Evolutionary conservation across 1,140 invertebrate genomes (phyloP).

Genomic region (Melanaphis sacchari): DNA sequence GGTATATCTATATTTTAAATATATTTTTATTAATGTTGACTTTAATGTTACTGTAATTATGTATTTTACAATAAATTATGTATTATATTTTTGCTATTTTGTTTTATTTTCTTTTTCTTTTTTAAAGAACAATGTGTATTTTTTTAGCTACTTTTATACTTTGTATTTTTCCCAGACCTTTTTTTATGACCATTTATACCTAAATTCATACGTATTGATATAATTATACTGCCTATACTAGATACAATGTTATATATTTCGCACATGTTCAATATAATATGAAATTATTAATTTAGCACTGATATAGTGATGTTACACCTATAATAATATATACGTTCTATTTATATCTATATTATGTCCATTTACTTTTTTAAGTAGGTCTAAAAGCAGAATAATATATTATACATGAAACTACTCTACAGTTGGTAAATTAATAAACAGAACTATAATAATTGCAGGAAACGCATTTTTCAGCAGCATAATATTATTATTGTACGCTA

Average conservation of each 20-base stretch:
- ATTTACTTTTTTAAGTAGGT: background rate
- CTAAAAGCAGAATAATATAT: background rate
- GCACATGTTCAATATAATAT: background rate
- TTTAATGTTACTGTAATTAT: background rate
- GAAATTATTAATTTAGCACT: background rate
- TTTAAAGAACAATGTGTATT: background rate
- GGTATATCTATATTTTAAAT: background rate
- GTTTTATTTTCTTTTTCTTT: too few relatives aligned
- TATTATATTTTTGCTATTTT: too few relatives aligned
- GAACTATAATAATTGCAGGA: background rate
- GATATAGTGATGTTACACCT: background rate
- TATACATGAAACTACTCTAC: background rate
- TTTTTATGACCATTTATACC: background rate
- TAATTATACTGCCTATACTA: background rate
- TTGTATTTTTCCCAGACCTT: background rate
- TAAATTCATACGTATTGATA: background rate
- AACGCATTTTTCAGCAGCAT: background rate
- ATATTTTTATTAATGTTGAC: too few relatives aligned
- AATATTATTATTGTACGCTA: background rate
- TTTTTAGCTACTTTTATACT: background rate
- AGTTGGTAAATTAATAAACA: background rate
- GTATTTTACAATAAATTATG: too few relatives aligned
- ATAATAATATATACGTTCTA: background rate
- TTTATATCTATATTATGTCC: background rate
- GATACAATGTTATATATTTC: background rate